These are phyloP conservation scores for Volucella zonaria DNA, from an alignment of 2,888 invertebrate species.

Conservation along the genomic window DNA sequence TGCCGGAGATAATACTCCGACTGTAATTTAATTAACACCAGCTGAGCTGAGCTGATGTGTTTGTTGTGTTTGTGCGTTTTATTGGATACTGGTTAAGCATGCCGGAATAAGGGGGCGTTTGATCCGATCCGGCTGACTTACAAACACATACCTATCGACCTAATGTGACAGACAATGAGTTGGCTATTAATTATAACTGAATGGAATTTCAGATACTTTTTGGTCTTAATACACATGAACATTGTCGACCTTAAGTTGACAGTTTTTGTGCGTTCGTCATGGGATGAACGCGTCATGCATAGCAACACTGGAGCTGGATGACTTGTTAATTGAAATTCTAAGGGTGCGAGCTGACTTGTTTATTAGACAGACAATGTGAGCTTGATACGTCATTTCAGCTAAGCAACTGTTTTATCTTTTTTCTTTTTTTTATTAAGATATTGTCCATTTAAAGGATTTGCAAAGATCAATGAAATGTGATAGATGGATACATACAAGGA, in stretches of 20 bases:
- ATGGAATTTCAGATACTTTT: slow-evolving; percentile 51
- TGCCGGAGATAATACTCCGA: slow-evolving; percentile 9
- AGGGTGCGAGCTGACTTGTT: neutral
- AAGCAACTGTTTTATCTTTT: too few species aligned
- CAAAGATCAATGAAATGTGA: too few species aligned
- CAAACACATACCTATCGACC: slow-evolving; percentile 28
- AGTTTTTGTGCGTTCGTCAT: slow-evolving; percentile 33
- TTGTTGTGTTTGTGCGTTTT: neutral
- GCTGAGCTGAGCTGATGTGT: slow-evolving; percentile 2
- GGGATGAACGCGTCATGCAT: slow-evolving; percentile 11
- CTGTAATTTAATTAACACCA: slow-evolving; percentile 54
- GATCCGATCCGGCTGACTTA: neutral
- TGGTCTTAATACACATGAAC: slow-evolving; percentile 10
- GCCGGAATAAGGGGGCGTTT: neutral
- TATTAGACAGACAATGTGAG: too few species aligned
- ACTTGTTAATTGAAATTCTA: slow-evolving; percentile 43
- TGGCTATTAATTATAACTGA: slow-evolving; percentile 53
- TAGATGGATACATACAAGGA: too few species aligned
- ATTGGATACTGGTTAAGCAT: slow-evolving; percentile 2
- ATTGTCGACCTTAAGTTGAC: slow-evolving; percentile 22
- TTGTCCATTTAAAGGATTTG: too few species aligned
- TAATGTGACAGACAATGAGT: slow-evolving; percentile 46
- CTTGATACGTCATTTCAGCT: too few species aligned
- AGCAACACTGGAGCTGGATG: neutral
- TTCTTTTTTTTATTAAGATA: too few species aligned